Base-by-base conservation (phyloP, 1,140 invertebrate species). In the Lordiphosa collinella region DNA sequence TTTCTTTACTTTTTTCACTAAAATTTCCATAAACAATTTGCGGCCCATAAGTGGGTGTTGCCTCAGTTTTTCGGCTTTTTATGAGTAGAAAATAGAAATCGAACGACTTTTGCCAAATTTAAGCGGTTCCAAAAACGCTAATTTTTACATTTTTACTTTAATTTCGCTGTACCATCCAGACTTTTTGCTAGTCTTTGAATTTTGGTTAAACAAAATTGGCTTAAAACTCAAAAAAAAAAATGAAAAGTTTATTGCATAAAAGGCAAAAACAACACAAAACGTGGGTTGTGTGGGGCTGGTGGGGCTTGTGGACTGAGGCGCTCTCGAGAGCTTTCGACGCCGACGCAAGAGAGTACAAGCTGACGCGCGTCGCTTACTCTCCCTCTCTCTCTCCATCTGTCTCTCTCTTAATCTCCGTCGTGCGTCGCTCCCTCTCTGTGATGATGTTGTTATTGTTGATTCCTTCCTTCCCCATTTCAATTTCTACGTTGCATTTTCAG, bases 401-500 rank as follows among this genome's bases (percentile, higher is more conserved):
- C 56, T 57, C 34, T 18, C 9, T 25, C 35, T 55, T 37, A 31
- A 37, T 16, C 62, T 50, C 38, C 34, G 40, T 32, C 40, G 40
- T 32, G 16, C 53, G 29, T 47, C 25, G 25, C 25, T 29, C 25
- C 5, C 25, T 29, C 25, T 29, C 25, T 29, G 25, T 29, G 25
- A 29, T 29, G 25, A 29, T 46, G 38, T 43, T 54, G 32, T 37
- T 48, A 16, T 49, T 56, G 37, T 16, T 36, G 48, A 13, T 43
- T 59, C 63, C 69, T 80, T 79, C 64, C 72, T 78, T 78, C 63
- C 75, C 22, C 60, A 63, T 68, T 64, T 69, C 63, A 57, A 75
- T 68, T 68, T 68, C 66, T 65, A 76, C 54, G 54, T 67, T 76
- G 78, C 78, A 82, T 54, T 82, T 73, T 70, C 78, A 78, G 73